These are phyloP conservation scores for Andrena flavipes DNA, from an alignment of 2,888 invertebrate genomes.

Conservation along the genomic window DNA sequence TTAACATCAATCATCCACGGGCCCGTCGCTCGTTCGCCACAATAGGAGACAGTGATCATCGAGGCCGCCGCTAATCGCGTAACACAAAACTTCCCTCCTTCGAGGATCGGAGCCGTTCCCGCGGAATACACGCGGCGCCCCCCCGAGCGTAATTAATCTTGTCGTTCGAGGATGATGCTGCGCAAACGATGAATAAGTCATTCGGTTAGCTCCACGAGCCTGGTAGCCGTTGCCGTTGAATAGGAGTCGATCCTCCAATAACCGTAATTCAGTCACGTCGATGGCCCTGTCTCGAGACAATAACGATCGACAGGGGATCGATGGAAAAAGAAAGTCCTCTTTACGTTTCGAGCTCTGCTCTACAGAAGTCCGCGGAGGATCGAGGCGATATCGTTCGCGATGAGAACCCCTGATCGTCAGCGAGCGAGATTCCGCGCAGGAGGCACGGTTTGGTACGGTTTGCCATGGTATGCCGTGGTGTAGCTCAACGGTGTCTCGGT, in stretches of 20 bases:
- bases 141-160: slow-evolving; percentile 3
- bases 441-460: slow-evolving; percentile 64
- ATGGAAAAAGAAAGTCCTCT: neutral
- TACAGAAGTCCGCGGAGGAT: neutral
- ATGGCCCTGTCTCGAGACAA: neutral
- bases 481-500: slow-evolving; percentile 55
- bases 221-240: neutral
- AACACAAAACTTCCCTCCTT: neutral
- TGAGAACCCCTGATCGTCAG: slow-evolving; percentile 76
- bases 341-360: neutral
- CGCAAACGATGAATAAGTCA: slow-evolving; percentile 13
- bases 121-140: neutral
- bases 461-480: slow-evolving; percentile 63
- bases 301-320: neutral
- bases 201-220: neutral
- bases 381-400: neutral
- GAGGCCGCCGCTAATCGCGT: neutral
- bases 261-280: neutral
- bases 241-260: neutral
- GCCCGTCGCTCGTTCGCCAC: neutral
- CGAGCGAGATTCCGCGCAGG: slow-evolving; percentile 76
- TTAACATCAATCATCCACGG: slow-evolving; percentile 35
- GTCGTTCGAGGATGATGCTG: neutral
- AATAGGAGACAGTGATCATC: slow-evolving; percentile 1
- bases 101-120: neutral